phyloP scores from a whole-genome alignment of 2,797 vertebrate species.

The Hozukius guyotensis region DNA sequence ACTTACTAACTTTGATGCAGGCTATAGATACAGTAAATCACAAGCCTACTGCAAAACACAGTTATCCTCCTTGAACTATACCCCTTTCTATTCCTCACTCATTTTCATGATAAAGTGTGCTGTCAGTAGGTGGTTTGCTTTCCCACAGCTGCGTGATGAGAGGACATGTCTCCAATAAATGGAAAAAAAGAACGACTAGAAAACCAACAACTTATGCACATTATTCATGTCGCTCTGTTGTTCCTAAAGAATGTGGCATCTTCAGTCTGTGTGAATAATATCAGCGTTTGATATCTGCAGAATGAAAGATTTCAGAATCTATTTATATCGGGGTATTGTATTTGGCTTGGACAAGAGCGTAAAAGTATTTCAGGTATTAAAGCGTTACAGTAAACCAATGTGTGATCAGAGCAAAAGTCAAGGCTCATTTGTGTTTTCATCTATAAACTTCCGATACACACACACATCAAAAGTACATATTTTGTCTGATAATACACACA shows the following conservation, averaged over 20 bases:
- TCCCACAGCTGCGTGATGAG: constrained; percentile 50
- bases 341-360: constrained; percentile 1
- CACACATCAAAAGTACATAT: constrained; percentile 2
- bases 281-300: constrained; percentile 2
- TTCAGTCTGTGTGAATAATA: constrained; percentile 27
- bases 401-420: constrained; percentile 1
- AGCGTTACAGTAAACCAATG: neutral
- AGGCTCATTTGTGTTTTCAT: constrained; percentile 12
- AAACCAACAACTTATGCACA: constrained; percentile 22
- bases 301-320: constrained; percentile 6
- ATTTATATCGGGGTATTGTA: constrained; percentile 19
- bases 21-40: neutral
- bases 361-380: constrained; percentile 8
- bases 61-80: constrained; percentile 21
- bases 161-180: constrained; percentile 38
- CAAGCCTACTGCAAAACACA: neutral
- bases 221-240: constrained; percentile 33
- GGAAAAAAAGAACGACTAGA: constrained; percentile 22
- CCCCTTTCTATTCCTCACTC: constrained; percentile 14
- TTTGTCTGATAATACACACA: neutral
- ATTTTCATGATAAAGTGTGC: constrained; percentile 51
- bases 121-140: constrained; percentile 60
- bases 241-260: constrained; percentile 21
- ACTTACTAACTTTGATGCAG: neutral
- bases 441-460: neutral